Conservation (phyloP, 2,113 vertebrate genomes). For the Xiphias gladius region DNA sequence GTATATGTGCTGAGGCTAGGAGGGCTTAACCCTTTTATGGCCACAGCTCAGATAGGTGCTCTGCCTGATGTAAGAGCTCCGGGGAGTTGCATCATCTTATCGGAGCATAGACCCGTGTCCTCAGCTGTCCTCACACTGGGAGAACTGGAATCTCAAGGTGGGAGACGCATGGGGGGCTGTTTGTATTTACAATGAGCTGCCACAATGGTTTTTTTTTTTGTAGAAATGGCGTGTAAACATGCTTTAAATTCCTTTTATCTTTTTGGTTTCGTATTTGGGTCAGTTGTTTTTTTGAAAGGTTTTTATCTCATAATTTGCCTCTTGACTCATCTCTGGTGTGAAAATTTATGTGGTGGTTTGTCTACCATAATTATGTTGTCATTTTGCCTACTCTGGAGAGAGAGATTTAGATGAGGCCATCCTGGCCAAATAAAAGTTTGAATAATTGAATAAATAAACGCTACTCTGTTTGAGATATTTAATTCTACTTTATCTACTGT, state of each 20-base stretch:
- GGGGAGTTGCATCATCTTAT: constrained; percentile 50
- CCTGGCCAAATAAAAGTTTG: too few relatives aligned
- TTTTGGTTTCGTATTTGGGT: too few relatives aligned
- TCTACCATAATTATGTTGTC: background rate
- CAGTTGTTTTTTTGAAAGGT: too few relatives aligned
- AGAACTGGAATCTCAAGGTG: constrained; percentile 12
- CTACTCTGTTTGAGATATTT: background rate
- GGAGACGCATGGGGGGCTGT: background rate
- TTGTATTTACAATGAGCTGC: too few relatives aligned
- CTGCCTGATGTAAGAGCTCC: constrained; percentile 15
- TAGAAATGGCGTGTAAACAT: background rate
- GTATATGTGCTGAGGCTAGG: background rate
- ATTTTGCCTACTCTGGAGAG: background rate
- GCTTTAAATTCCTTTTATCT: background rate
- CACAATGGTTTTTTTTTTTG: too few relatives aligned
- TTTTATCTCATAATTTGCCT: too few relatives aligned
- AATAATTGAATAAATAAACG: background rate
- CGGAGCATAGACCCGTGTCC: background rate
- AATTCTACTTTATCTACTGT: background rate
- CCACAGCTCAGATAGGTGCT: constrained; percentile 4
- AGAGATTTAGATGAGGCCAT: background rate
- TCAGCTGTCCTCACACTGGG: background rate
- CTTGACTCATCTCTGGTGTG: background rate
- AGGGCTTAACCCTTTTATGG: constrained; percentile 52
- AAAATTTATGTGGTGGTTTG: background rate